Percentiles rank a stretch among this genome's conserved stretches.
phyloP scores from a whole-genome alignment of 1,140 invertebrate species.

The Euwallacea fornicatus region DNA sequence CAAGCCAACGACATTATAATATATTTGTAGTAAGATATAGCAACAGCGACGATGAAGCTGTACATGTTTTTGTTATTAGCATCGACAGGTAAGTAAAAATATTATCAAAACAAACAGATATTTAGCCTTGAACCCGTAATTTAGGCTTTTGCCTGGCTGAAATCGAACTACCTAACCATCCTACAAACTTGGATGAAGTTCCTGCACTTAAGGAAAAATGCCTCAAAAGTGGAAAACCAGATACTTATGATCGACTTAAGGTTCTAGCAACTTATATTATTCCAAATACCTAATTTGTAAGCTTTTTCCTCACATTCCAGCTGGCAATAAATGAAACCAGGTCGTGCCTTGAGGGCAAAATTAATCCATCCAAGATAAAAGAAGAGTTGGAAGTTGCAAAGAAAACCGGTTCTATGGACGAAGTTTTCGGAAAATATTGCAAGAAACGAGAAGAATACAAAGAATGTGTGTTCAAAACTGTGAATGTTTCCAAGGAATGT shows the following conservation, averaged over 20 bases:
- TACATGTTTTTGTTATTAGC: not conserved
- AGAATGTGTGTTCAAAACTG: slow-evolving; percentile 64
- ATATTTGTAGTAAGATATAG: not conserved
- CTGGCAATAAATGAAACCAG: slow-evolving; percentile 43
- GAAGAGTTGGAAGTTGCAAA: slow-evolving; percentile 63
- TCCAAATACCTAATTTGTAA: slow-evolving; percentile 5
- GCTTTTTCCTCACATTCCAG: slow-evolving; percentile 38
- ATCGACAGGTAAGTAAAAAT: slow-evolving; percentile 1
- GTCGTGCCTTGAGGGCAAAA: slow-evolving; percentile 40
- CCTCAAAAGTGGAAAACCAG: slow-evolving; percentile 40
- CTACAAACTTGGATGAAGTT: slow-evolving; percentile 30
- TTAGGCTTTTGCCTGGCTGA: slow-evolving; percentile 24
- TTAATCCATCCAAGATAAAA: slow-evolving; percentile 51
- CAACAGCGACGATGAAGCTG: not conserved
- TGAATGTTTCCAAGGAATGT: slow-evolving; percentile 62
- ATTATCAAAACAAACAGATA: not conserved
- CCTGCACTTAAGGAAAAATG: slow-evolving; percentile 41
- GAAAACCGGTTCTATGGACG: slow-evolving; percentile 59
- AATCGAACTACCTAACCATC: slow-evolving; percentile 21
- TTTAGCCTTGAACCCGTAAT: not conserved
- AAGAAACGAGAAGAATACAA: slow-evolving; percentile 62
- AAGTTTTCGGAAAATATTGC: slow-evolving; percentile 71
- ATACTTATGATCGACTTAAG: slow-evolving; percentile 40
- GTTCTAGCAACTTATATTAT: slow-evolving; percentile 16
- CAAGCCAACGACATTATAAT: not conserved